phyloP scores from a whole-genome alignment of 2,113 vertebrate genomes.

The Rafetus swinhoei region DNA sequence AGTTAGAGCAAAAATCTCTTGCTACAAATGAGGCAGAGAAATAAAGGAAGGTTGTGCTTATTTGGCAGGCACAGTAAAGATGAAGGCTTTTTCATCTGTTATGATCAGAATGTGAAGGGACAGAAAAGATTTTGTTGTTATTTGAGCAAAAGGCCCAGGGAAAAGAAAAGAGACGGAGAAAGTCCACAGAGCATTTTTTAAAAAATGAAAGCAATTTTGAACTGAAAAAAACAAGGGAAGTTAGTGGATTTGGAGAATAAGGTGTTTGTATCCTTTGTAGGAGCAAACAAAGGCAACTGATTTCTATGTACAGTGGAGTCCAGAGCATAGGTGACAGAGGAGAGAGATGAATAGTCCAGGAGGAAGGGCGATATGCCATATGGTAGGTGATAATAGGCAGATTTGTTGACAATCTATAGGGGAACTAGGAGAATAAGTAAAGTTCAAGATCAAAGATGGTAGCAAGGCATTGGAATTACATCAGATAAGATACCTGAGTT shows the following conservation, averaged over 20 bases:
- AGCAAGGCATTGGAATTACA: background rate
- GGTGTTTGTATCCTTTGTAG: background rate
- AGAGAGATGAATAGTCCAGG: background rate
- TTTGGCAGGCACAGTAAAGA: background rate
- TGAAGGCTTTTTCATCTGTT: background rate
- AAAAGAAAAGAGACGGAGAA: background rate
- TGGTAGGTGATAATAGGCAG: background rate
- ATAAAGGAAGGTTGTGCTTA: background rate
- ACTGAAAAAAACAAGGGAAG: background rate
- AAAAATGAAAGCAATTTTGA: background rate
- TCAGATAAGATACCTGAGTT: background rate
- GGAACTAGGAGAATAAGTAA: background rate
- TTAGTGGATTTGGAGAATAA: background rate
- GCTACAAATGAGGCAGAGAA: background rate
- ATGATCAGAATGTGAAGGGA: background rate
- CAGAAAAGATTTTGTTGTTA: background rate
- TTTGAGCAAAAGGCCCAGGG: background rate
- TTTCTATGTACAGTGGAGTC: background rate
- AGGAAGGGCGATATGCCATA: background rate
- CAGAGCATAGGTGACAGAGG: background rate
- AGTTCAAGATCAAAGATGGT: background rate
- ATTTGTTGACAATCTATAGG: background rate
- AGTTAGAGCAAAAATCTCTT: too few relatives aligned
- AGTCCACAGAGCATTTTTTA: background rate
- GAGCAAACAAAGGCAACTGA: background rate